These are phyloP conservation scores for Hipposideros larvatus DNA, from an alignment of 2,797 vertebrate genomes.

Conservation along the genomic window DNA sequence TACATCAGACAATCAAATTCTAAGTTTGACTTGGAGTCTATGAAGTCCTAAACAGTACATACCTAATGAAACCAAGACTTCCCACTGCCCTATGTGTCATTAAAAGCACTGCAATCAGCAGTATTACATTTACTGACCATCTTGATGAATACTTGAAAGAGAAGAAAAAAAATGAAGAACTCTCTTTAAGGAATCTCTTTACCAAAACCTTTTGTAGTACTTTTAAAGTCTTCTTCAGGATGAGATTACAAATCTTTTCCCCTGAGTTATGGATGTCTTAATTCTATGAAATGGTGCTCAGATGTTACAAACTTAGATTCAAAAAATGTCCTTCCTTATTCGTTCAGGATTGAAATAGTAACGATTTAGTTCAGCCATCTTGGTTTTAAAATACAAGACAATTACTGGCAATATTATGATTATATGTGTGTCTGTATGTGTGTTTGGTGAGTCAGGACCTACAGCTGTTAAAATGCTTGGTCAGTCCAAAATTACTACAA, in stretches of 20 bases:
- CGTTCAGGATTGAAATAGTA: conserved; percentile 38
- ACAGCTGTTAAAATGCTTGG: background rate
- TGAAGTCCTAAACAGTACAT: background rate
- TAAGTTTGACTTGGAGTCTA: background rate
- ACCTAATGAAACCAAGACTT: conserved; percentile 29
- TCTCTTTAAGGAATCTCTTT: conserved; percentile 3
- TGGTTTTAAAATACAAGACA: background rate
- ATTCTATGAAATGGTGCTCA: conserved; percentile 40
- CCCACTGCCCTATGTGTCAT: conserved; percentile 44
- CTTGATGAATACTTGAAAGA: conserved; percentile 52
- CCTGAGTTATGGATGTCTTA: conserved; percentile 3
- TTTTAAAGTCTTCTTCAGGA: background rate
- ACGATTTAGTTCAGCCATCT: background rate
- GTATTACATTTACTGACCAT: conserved; percentile 21
- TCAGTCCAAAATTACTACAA: conserved; percentile 34
- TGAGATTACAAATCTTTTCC: conserved; percentile 2
- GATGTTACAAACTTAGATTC: background rate
- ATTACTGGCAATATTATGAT: background rate
- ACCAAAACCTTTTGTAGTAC: background rate
- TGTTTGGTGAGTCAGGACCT: background rate
- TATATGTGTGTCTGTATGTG: background rate
- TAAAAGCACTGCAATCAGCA: background rate
- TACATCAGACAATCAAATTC: conserved; percentile 46
- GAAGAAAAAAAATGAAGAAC: conserved; percentile 30
- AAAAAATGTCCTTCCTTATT: background rate